Evolutionary conservation across 2,797 vertebrate species (phyloP).

Genomic region (Acrocephalus scirpaceus): DNA sequence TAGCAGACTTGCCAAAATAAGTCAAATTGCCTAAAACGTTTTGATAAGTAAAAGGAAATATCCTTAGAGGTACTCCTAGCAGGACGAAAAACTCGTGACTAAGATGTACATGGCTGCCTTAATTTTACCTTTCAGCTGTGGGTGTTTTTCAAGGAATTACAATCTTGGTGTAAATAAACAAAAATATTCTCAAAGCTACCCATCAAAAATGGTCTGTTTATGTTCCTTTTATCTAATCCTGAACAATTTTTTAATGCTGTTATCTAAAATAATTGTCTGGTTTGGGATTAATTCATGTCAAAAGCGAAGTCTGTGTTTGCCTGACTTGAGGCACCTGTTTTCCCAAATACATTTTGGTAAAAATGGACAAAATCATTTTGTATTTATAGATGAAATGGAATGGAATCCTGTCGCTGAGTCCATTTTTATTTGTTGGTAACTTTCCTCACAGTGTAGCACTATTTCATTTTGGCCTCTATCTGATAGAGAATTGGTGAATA

Average conservation of each 20-base stretch:
- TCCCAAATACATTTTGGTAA: background rate
- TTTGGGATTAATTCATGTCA: background rate
- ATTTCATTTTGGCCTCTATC: background rate
- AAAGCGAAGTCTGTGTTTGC: background rate
- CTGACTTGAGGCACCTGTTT: background rate
- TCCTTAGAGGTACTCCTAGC: background rate
- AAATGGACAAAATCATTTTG: background rate
- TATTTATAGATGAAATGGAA: background rate
- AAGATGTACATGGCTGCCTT: background rate
- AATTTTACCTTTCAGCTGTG: conserved; percentile 1
- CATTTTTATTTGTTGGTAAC: background rate
- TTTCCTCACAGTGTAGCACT: background rate
- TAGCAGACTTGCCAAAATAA: background rate
- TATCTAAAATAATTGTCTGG: background rate
- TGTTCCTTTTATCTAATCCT: background rate
- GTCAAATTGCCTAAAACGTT: background rate
- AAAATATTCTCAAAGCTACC: background rate
- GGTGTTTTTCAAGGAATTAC: background rate
- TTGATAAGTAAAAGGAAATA: background rate
- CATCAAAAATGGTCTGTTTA: background rate
- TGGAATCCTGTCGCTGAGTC: background rate
- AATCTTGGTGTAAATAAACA: too few relatives aligned
- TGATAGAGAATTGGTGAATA: background rate
- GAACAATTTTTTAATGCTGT: background rate
- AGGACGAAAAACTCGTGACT: background rate